Conservation (phyloP, 2,888 invertebrate species). For the Nysson spinosus region DNA sequence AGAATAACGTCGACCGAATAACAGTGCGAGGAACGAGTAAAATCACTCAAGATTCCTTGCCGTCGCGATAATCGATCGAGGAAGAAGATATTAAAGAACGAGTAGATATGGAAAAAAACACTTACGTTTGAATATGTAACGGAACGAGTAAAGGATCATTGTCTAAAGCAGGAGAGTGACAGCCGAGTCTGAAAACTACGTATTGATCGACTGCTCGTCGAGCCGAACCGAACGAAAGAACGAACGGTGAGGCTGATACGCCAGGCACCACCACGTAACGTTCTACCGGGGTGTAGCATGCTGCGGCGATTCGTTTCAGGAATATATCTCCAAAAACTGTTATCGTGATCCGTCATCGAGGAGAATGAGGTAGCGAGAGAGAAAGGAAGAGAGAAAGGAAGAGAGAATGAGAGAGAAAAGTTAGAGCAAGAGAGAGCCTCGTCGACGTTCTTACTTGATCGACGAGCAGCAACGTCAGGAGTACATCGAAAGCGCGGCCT, state of each 20-base stretch:
- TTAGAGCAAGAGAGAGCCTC: constrained; percentile 22
- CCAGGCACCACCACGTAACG: constrained; percentile 48
- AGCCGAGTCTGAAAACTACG: constrained; percentile 51
- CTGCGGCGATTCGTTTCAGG: too few relatives aligned
- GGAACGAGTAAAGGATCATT: constrained; percentile 49
- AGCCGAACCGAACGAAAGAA: constrained; percentile 41
- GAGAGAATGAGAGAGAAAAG: too few relatives aligned
- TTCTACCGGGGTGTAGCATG: constrained; percentile 52
- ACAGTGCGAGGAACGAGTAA: too few relatives aligned
- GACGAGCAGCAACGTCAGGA: constrained; percentile 54
- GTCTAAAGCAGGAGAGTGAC: constrained; percentile 41
- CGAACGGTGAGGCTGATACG: constrained; percentile 45
- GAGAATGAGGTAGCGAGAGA: too few relatives aligned
- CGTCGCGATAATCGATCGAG: not conserved
- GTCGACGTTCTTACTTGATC: constrained; percentile 57
- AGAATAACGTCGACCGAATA: too few relatives aligned
- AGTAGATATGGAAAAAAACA: constrained; percentile 7
- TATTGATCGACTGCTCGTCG: constrained; percentile 58
- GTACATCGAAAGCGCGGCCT: constrained; percentile 34
- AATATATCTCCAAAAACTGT: too few relatives aligned
- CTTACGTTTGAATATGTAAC: constrained; percentile 52
- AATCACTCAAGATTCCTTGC: too few relatives aligned
- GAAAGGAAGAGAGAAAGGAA: too few relatives aligned
- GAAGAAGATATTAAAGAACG: not conserved
- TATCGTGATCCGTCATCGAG: too few relatives aligned